A percentile compares a stretch with the other conserved stretches of the same genome.
Conservation (phyloP, 2,113 vertebrate genomes). For the Eolophus roseicapilla region DNA sequence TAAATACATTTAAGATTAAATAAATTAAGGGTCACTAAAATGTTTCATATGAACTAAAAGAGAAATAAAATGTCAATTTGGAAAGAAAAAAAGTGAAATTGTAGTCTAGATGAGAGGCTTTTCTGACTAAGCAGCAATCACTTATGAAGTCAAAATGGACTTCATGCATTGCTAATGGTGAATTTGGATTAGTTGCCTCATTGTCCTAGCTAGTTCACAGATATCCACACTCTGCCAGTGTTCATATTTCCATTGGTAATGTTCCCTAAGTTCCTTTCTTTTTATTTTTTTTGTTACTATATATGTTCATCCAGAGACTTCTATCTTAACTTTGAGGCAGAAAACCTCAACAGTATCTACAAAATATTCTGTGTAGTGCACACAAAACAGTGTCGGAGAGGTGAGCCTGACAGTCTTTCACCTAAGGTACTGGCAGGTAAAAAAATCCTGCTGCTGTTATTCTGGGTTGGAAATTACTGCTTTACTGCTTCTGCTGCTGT, state of each 20-base stretch:
- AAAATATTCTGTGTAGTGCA: neutral
- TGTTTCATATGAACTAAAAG: neutral
- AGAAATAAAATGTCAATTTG: conserved; percentile 24
- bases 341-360: neutral
- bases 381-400: neutral
- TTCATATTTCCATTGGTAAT: neutral
- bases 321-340: neutral
- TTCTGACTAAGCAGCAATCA: neutral
- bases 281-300: neutral
- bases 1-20: neutral
- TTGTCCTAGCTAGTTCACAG: neutral
- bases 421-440: neutral
- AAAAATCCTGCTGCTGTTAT: neutral
- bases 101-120: neutral
- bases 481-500: neutral
- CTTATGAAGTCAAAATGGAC: neutral
- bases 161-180: neutral
- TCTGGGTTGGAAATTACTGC: neutral
- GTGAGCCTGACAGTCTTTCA: neutral
- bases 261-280: no score
- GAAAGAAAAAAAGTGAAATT: neutral
- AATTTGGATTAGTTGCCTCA: neutral
- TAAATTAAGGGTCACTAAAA: conserved; percentile 15
- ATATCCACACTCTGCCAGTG: neutral
- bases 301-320: neutral